Base-by-base conservation (phyloP, 2,888 invertebrate genomes). In the Metalampra italica region DNA sequence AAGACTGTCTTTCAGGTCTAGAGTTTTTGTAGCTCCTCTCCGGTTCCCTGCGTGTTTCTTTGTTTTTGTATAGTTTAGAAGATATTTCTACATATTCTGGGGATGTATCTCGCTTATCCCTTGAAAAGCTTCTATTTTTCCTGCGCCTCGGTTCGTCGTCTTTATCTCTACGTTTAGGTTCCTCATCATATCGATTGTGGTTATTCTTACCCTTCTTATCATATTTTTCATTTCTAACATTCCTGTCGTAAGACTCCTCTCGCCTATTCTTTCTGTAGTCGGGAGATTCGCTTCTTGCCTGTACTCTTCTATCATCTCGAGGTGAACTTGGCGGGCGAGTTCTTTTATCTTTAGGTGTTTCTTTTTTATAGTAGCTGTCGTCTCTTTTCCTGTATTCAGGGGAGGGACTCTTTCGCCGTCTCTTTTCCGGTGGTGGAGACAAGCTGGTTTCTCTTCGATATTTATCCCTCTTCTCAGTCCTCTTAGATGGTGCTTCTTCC, bases 341-440 rank as follows among this genome's bases (percentile, higher is more conserved):
- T 52, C 64, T 67, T 7, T 60, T 59, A n/a, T 59, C 60, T 49
- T 57, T 58, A 13, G 46, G 46, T 43, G 59, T 52, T 50, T 71
- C 66, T 57, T 65, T 64, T 53, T 60, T 68, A 40, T 70, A 73
- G 46, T 75, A 70, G 49, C 75, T 71, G 13, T 59, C 66, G 7
- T 69, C 71, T 46, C 66, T 64, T 46, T 53, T 65, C 49, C 56
- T 78, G 50, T 59, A 68, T 5, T 78, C 78, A 1, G 66, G 65
- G 0, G 84, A 78, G 0, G 72, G 66, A 47, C 84, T 86, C 46
- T 62, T 74, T 1, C 78, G 74, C 1, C 82, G 69, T 53, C 72
- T 72, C 54, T 84, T 87, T 15, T 81, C 82, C 0, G 83, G 82
- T 3, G 76, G 76, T 0, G 85, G 82, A 0, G 87, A 84, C 0